phyloP scores from a whole-genome alignment of 2,888 invertebrate genomes.

The Vesta saturnalis region DNA sequence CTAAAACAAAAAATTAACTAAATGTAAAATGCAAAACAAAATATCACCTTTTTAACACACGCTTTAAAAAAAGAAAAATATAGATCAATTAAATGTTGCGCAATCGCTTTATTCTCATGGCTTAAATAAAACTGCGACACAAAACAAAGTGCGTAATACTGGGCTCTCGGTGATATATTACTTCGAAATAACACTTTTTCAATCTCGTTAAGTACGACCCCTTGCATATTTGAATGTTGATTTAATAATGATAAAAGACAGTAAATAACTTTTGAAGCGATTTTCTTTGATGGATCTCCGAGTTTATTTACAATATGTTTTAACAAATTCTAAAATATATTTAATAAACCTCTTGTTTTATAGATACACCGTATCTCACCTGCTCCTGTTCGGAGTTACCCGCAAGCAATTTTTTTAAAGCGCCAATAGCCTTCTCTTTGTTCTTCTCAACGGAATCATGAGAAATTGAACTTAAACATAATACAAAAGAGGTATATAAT shows the following conservation, averaged over 20 bases:
- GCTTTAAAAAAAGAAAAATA: constrained; percentile 98
- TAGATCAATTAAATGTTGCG: constrained; percentile 85
- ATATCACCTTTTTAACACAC: constrained; percentile 77
- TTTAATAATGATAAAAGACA: constrained; percentile 83
- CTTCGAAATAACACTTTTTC: constrained; percentile 87
- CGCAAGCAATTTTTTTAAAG: constrained; percentile 78
- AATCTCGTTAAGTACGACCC: constrained; percentile 85
- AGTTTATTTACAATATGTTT: constrained; percentile 91
- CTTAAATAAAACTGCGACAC: constrained; percentile 85
- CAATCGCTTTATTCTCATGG: constrained; percentile 77
- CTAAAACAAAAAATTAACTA: constrained; percentile 48
- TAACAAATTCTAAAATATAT: constrained; percentile 71
- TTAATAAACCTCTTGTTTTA: constrained; percentile 2
- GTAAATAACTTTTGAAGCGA: constrained; percentile 89
- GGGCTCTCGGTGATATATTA: constrained; percentile 86
- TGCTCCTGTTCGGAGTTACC: constrained; percentile 88
- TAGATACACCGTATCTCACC: constrained; percentile 60
- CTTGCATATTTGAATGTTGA: constrained; percentile 92
- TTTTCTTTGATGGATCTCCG: constrained; percentile 90
- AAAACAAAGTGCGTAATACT: constrained; percentile 94
- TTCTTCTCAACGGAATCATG: constrained; percentile 83
- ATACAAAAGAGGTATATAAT: constrained; percentile 71
- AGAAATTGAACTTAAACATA: constrained; percentile 76
- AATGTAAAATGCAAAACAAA: not conserved
- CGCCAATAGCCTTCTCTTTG: constrained; percentile 81